These are phyloP conservation scores for Emydura subglobosa DNA, from an alignment of 2,113 vertebrate genomes.

Conservation along the genomic window DNA sequence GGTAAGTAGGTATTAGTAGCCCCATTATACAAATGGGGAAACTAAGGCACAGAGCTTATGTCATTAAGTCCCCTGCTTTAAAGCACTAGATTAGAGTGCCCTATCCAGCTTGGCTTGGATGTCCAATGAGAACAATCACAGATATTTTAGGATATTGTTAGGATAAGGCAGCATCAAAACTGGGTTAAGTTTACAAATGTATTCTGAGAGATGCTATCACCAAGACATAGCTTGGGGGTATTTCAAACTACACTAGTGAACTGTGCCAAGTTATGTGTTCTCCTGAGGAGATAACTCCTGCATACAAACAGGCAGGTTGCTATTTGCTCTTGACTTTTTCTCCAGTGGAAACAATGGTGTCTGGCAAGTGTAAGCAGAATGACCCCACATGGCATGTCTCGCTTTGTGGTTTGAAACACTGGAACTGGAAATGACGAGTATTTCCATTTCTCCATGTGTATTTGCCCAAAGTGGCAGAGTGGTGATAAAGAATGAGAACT, in stretches of 20 bases:
- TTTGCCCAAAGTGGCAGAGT: background rate
- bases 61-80: background rate
- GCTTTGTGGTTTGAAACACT: conserved; percentile 25
- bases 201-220: conserved; percentile 53
- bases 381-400: background rate
- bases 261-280: conserved; percentile 40
- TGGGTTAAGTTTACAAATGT: background rate
- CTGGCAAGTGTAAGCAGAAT: conserved; percentile 66
- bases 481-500: background rate
- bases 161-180: conserved; percentile 28
- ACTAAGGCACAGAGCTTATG: background rate
- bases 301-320: conserved; percentile 60
- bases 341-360: conserved; percentile 64
- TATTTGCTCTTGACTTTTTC: conserved; percentile 66
- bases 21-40: background rate
- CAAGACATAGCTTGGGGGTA: conserved; percentile 29
- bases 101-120: background rate
- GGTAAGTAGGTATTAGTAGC: background rate
- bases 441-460: background rate
- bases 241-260: background rate
- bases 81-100: background rate
- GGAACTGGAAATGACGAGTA: background rate
- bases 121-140: background rate
- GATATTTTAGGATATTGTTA: background rate
- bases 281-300: conserved; percentile 56